Conservation (phyloP, 2,797 vertebrate genomes). For the Schizopygopsis malacanthus region DNA sequence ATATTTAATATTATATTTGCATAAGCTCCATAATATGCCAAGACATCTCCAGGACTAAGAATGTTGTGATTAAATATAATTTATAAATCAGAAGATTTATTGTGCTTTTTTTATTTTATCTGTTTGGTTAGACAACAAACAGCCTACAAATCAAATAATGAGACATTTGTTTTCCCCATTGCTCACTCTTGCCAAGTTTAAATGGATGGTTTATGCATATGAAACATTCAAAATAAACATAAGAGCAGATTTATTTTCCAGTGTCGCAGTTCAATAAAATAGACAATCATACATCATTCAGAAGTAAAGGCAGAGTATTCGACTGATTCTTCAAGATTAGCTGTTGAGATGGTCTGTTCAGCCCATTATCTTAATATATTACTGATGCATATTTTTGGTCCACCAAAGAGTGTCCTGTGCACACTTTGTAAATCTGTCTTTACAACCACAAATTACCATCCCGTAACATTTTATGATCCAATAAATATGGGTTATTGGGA, state of each 20-base stretch:
- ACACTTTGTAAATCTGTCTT: conserved; percentile 24
- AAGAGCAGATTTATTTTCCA: background rate
- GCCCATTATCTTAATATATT: conserved; percentile 13
- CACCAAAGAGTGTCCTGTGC: background rate
- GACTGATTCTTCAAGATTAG: conserved; percentile 7
- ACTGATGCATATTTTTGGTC: conserved; percentile 8
- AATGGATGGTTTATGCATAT: conserved; percentile 19
- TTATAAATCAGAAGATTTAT: background rate
- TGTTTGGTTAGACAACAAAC: background rate
- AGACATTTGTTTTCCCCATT: background rate
- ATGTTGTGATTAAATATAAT: conserved; percentile 1
- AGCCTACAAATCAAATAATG: background rate
- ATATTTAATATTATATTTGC: conserved; percentile 23
- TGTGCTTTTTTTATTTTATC: background rate
- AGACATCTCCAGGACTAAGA: background rate
- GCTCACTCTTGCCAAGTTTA: conserved; percentile 1
- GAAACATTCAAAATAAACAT: conserved; percentile 25
- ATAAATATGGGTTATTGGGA: conserved; percentile 33
- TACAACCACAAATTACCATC: conserved; percentile 35
- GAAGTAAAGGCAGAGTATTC: background rate
- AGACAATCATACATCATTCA: background rate
- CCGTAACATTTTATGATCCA: conserved; percentile 33
- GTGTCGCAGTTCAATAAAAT: background rate
- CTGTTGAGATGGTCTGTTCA: conserved; percentile 12
- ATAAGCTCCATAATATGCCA: conserved; percentile 2